Conservation (phyloP, 2,113 vertebrate species). For the Columba janthina region DNA sequence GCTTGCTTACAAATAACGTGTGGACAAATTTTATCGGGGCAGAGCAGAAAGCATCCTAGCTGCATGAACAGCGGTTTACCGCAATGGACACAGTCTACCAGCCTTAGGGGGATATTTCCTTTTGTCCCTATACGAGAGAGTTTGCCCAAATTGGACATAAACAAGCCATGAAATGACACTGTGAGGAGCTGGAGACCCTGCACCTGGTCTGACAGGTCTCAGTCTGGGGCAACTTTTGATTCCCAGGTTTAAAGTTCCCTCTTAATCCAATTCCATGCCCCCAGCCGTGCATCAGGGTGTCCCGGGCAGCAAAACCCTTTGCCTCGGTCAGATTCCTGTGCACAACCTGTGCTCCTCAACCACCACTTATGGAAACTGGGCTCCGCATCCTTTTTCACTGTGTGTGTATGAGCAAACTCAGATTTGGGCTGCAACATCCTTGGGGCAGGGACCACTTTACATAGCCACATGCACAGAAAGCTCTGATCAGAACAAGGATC, state of each 20-base stretch:
- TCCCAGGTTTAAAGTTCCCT: background rate
- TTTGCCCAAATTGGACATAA: background rate
- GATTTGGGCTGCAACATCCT: background rate
- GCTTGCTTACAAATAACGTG: background rate
- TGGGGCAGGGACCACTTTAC: background rate
- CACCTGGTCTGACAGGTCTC: background rate
- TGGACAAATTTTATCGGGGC: background rate
- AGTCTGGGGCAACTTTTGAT: background rate
- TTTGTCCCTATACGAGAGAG: accelerated
- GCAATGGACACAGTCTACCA: accelerated
- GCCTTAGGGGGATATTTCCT: background rate
- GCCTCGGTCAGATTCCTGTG: background rate
- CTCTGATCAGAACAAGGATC: background rate
- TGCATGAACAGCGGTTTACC: accelerated
- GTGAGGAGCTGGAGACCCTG: background rate
- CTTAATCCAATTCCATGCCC: accelerated
- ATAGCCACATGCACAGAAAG: background rate
- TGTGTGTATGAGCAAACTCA: background rate
- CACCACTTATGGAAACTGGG: background rate
- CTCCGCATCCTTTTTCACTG: background rate
- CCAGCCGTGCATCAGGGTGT: background rate
- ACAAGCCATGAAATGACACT: background rate
- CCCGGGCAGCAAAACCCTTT: background rate
- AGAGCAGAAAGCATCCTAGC: slow-evolving; percentile 20
- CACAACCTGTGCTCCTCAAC: background rate